phyloP scores from a whole-genome alignment of 2,797 vertebrate species.

The Lepus oiostolus region DNA sequence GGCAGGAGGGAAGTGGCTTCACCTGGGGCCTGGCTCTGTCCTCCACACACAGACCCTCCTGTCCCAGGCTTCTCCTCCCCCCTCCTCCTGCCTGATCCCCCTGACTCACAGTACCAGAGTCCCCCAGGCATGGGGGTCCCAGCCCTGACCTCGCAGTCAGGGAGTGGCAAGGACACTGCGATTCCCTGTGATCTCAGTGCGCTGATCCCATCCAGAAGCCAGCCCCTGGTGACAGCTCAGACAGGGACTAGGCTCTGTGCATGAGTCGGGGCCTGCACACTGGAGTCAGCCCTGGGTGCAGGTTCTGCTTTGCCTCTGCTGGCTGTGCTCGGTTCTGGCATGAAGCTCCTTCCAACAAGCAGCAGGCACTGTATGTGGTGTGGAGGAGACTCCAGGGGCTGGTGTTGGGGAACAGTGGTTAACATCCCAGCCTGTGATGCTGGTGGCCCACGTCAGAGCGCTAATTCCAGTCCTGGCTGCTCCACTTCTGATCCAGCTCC shows the following conservation, averaged over 20 bases:
- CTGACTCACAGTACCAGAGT: neutral
- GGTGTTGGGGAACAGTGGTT: too few species aligned
- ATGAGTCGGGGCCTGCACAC: neutral
- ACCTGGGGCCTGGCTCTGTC: neutral
- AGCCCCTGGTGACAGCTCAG: neutral
- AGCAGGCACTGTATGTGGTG: neutral
- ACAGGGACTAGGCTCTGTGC: accelerated
- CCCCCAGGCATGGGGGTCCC: neutral
- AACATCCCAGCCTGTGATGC: too few species aligned
- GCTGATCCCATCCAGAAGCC: neutral
- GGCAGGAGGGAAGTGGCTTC: neutral
- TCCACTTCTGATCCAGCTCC: too few species aligned
- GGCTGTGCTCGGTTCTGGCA: neutral
- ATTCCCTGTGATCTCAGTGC: neutral
- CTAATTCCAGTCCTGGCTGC: too few species aligned
- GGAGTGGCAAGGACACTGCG: neutral
- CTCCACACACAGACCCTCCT: neutral
- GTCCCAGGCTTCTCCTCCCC: neutral
- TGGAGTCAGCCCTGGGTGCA: neutral
- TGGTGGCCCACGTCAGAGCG: too few species aligned
- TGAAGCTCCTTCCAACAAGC: neutral
- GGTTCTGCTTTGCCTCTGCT: neutral
- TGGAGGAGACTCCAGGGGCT: neutral
- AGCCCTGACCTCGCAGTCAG: neutral
- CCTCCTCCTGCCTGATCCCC: neutral